Evolutionary conservation across 1,140 invertebrate species (phyloP), one percentile per base, ranked within the genome.

Genomic region (Caerostris darwini): DNA sequence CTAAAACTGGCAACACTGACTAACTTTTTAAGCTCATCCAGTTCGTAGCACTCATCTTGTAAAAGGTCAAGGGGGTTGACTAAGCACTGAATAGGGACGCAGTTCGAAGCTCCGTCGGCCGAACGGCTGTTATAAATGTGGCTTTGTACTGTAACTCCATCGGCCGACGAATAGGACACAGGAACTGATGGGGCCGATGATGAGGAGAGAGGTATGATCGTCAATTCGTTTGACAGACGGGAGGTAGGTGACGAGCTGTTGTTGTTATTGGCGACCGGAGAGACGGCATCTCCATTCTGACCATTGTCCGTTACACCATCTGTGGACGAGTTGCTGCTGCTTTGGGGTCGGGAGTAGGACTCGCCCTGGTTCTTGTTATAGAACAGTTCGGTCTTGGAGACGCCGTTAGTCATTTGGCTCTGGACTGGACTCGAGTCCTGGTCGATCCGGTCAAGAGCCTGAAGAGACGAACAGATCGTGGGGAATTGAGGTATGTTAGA

Each of bases 401-500:
- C 61, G 8, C 87, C 87, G 8, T 83, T 69, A 17, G 83, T 77
- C 71, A 77, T 77, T 34, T 77, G 71, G 71, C 71, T 77, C 71
- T 77, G 71, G 71, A 61, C 81, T 12, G 94, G 92, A 19, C 58
- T 94, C 2, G 83, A 89, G 64, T 94, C 86, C 10, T 93, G 86
- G 6, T 87, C 77, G 34, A 93, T 90, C 53, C 71, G 69, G 58
- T 85, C 67, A 3, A 90, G 95, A 14, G 91, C 81, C 90, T 94
- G 71, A n/a, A 90, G 34, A 94, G 93, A 88, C 95, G 95, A 86
- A 67, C 94, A 93, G 96, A 96, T 92, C 96, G 93, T 54, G 95
- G 94, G 50, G 96, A 95, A 58, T 96, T 95, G n/a, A 96, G 95
- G 71, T 96, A 90, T 82, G 58, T 89, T 94, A 85, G 83, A 85